Percentiles rank a stretch among this genome's conserved stretches.
Conservation (phyloP, 2,797 vertebrate genomes). For the Tapirus indicus region DNA sequence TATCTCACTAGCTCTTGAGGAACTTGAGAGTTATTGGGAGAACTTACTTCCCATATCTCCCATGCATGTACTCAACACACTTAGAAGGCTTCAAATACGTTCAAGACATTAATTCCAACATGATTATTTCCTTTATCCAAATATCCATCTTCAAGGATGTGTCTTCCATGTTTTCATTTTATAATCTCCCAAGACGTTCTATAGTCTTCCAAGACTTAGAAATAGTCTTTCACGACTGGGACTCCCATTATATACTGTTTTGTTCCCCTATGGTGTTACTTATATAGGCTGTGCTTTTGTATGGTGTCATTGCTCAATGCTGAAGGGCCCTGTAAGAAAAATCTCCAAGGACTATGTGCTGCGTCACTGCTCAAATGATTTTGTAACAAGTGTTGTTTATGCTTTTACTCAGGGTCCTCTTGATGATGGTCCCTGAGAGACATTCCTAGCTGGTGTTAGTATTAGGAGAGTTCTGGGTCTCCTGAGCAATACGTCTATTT, state of each 20-base stretch:
- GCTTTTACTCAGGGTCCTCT: neutral
- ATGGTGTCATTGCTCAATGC: neutral
- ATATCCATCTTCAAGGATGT: neutral
- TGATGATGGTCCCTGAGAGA: neutral
- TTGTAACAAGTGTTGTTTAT: neutral
- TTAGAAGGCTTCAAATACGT: neutral
- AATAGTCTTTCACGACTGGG: neutral
- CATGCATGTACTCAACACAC: neutral
- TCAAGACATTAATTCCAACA: neutral
- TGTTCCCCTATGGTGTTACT: neutral
- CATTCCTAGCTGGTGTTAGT: neutral
- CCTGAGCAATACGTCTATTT: neutral
- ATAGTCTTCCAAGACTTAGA: neutral
- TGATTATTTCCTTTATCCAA: neutral
- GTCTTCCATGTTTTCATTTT: neutral
- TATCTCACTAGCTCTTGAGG: neutral
- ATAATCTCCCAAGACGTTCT: neutral
- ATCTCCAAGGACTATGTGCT: neutral
- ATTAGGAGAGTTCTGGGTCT: neutral
- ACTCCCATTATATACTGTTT: neutral
- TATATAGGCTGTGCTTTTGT: neutral
- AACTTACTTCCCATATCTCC: neutral
- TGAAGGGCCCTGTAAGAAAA: neutral
- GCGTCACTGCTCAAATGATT: neutral
- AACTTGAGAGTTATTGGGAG: neutral